Evolutionary conservation across 2,113 vertebrate species (phyloP), one percentile per base, ranked within the genome.

Genomic region (Hoplias malabaricus): DNA sequence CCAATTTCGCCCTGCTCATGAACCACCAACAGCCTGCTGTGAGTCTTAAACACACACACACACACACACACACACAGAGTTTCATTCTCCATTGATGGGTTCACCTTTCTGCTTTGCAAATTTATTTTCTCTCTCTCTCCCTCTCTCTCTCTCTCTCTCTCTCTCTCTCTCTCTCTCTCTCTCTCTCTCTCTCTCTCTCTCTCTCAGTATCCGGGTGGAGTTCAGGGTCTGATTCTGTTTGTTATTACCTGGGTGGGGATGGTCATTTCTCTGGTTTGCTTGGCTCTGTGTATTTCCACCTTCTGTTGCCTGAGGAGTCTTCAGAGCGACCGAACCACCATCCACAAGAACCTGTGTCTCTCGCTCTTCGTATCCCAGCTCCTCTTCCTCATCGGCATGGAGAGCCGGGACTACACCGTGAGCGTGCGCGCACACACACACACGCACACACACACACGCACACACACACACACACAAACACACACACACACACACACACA

Each of bases 171-270:
- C 34, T 34, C 19, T 27, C 19, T 0, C 21, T 21, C 5, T 29
- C 25, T 7, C 2, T 23, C 46, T 53, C 33, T 71, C 23, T 42
- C 33, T 54, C 7, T 13, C 14, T 12, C 23, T 54, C 10, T 34
- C 31, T 19, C 9, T 59, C 67, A 97, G 96, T 94, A 94, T 43
- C 92, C 93, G 3, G 94, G 89, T 0, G 92, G 90, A 0, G 89
- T 96, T 19, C 94, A 96, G 2, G 94, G 94, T 84, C 88, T 97
- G 40, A 90, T 98, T 75, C 94, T 98, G 72, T 95, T 94, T 0
- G 93, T 97, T 59, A 94, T 98, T 82, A 95, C 95, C 33, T 96
- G 96, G 96, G 96, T 96, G 4, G 96, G 97, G 74, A 96, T 97
- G 76, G 94, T 96, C 29, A 94, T 98, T 65, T 96, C 96, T 0